These are phyloP conservation scores for Sipha maydis DNA, from an alignment of 2,888 invertebrate species.

Conservation along the genomic window DNA sequence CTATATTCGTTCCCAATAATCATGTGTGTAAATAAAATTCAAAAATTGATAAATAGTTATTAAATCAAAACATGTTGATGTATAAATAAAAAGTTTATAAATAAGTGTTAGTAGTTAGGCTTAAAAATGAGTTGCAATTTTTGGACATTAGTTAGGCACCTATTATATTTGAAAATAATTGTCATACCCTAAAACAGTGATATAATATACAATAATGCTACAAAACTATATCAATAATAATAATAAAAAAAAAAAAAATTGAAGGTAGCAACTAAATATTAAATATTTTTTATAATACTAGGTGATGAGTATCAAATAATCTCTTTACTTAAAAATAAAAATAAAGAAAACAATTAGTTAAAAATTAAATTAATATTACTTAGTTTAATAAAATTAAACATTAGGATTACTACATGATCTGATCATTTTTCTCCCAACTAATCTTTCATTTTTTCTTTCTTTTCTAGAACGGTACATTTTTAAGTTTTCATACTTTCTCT, in stretches of 20 bases:
- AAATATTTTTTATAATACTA: conserved; percentile 19
- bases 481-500: conserved; percentile 45
- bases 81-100: background rate
- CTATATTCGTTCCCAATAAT: conserved; percentile 26
- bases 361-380: conserved; percentile 23
- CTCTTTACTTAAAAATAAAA: conserved; percentile 17
- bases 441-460: conserved; percentile 67
- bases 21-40: conserved; percentile 22
- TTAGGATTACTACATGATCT: conserved; percentile 73
- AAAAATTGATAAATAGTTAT: conserved; percentile 22
- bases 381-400: conserved; percentile 67
- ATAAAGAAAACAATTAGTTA: conserved; percentile 26
- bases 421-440: conserved; percentile 73
- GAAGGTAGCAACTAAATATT: conserved; percentile 22
- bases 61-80: conserved; percentile 18
- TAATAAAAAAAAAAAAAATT: conserved; percentile 14
- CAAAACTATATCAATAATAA: background rate
- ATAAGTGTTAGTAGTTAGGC: conserved; percentile 11
- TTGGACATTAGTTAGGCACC: conserved; percentile 34
- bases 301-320: background rate
- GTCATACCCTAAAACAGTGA: conserved; percentile 49
- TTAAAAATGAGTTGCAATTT: conserved; percentile 30
- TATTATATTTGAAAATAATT: conserved; percentile 59
- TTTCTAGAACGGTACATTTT: conserved; percentile 47
- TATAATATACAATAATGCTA: conserved; percentile 59